phyloP scores from a whole-genome alignment of 2,888 invertebrate species.

The Lepidocyrtoides sp. region DNA sequence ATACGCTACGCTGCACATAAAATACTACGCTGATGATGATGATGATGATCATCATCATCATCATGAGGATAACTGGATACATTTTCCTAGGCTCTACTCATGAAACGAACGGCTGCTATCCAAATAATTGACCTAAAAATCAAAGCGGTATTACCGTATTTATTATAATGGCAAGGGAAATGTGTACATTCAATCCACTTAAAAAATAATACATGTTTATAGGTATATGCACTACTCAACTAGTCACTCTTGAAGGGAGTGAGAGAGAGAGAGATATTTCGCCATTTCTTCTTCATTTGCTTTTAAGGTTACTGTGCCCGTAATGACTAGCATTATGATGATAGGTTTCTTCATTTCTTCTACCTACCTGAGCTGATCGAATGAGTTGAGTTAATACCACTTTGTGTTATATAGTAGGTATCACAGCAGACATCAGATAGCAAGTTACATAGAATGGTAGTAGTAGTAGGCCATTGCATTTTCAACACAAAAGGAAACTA shows the following conservation, averaged over 20 bases:
- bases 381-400: neutral
- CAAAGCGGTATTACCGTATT: conserved; percentile 48
- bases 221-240: too few relatives aligned
- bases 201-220: neutral
- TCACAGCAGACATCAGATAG: neutral
- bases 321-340: conserved; percentile 43
- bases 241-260: neutral
- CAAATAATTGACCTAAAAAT: conserved; percentile 77
- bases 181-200: neutral
- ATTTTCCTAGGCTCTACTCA: neutral
- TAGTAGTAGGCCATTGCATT: conserved; percentile 72
- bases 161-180: conserved; percentile 7
- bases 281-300: neutral
- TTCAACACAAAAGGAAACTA: conserved; percentile 72
- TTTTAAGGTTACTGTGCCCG: conserved; percentile 22
- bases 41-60: too few relatives aligned
- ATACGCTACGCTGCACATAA: neutral
- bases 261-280: too few relatives aligned
- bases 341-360: neutral
- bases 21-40: neutral
- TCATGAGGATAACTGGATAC: neutral
- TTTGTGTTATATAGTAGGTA: neutral
- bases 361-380: neutral
- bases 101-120: neutral
- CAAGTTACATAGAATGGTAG: neutral